Evolutionary conservation across 2,113 vertebrate species (phyloP).

Genomic region (Scolopax mira): DNA sequence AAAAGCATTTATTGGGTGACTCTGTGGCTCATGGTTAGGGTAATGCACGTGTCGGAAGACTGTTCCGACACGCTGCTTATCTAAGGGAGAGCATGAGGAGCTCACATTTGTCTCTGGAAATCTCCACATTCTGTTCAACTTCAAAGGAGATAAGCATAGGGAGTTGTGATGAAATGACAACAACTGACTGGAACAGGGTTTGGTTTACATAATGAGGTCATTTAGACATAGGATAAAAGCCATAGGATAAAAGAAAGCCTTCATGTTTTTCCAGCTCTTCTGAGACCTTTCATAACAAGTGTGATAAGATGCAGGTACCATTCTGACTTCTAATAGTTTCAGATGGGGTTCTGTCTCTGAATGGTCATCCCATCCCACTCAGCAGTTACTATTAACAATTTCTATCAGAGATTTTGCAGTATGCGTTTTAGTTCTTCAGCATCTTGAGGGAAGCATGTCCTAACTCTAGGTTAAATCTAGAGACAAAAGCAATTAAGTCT

Average conservation of each 20-base stretch:
- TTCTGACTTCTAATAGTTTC: background rate
- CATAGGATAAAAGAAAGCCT: background rate
- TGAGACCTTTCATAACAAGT: background rate
- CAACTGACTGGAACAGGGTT: background rate
- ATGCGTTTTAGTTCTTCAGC: background rate
- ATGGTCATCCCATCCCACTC: background rate
- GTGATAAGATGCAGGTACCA: background rate
- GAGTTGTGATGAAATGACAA: background rate
- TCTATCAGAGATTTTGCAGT: background rate
- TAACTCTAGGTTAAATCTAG: background rate
- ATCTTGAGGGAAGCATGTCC: background rate
- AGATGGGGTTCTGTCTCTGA: background rate
- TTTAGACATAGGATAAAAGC: background rate
- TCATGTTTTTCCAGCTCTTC: background rate
- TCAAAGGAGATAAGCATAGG: background rate
- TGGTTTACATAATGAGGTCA: background rate
- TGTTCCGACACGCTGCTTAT: background rate
- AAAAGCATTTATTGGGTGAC: background rate
- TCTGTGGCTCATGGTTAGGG: background rate
- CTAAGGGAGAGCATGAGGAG: background rate
- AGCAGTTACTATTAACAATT: background rate
- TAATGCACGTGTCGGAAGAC: background rate
- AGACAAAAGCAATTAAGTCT: background rate
- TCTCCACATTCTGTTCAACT: background rate
- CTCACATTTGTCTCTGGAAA: background rate